Base-by-base conservation (phyloP, 2,888 invertebrate genomes). In the Lottia gigantea region DNA sequence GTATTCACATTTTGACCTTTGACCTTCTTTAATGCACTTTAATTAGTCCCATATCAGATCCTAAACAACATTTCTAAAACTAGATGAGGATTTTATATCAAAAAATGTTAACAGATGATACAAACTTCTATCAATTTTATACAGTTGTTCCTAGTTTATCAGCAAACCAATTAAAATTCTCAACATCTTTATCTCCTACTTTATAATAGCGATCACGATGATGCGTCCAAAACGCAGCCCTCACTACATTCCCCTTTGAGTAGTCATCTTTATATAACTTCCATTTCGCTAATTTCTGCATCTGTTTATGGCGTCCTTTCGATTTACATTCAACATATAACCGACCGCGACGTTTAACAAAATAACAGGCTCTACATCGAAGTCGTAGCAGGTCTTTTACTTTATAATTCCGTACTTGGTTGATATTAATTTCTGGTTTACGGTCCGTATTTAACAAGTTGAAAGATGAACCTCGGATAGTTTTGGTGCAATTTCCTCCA, bases 241-340 rank as follows among this genome's bases (percentile, higher is more conserved):
- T 63, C 14, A 62, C 25, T 62, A 77, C 71, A 46, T 73, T 71
- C 7, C 82, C 82, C 68, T 75, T 75, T 2, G 82, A 80, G 66
- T 83, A 83, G 68, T 85, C 83, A 55, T 84, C 83, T 62, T 68
- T 79, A 71, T 74, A 83, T 6, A 80, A 46, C 15, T 75, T 75
- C 16, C 73, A 65, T 31, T 76, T 77, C 15, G 65, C 67, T 49
- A 85, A 71, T 68, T 74, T 75, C 73, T 83, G 80, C 82, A 86
- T 85, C 71, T 87, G 87, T 74, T 86, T 87, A 74, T 88, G 88
- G 46, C 86, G 73, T 15, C 84, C 84, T 72, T 86, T 83, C 2
- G 77, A 71, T 61, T 78, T 82, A 74, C 88, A 88, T 69, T 88
- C 87, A 14, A 87, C 84, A 78, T 79, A 86, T 66, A 83, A 69